phyloP scores from a whole-genome alignment of 2,888 invertebrate species.

The Parascotia fuliginaria region DNA sequence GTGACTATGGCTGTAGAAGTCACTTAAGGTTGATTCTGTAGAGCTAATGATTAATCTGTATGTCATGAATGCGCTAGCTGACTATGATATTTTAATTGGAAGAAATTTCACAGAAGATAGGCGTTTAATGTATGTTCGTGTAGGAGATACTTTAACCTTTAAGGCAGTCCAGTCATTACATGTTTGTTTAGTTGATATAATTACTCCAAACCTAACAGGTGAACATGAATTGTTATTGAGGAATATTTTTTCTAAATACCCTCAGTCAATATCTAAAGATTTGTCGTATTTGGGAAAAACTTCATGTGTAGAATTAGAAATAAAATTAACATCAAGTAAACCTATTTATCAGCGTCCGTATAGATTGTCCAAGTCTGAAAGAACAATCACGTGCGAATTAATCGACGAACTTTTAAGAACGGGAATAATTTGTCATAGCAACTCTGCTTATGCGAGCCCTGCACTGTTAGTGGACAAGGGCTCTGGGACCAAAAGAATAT shows the following conservation, averaged over 20 bases:
- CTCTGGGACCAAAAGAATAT: conserved; percentile 4
- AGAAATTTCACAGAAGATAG: conserved; percentile 4
- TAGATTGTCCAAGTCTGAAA: too few relatives aligned
- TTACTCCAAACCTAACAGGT: neutral
- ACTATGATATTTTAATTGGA: conserved; percentile 3
- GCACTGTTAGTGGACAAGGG: neutral
- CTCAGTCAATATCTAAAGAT: neutral
- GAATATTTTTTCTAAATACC: conserved; percentile 3
- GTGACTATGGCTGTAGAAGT: conserved; percentile 2
- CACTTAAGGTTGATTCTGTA: conserved; percentile 1
- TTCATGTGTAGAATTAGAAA: conserved; percentile 5
- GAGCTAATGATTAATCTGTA: neutral
- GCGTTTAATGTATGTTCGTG: conserved; percentile 1
- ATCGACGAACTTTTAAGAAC: too few relatives aligned
- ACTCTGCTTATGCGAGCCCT: too few relatives aligned
- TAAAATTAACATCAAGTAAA: neutral
- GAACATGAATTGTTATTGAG: neutral
- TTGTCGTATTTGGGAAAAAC: conserved; percentile 2
- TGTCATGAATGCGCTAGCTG: neutral
- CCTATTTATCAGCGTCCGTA: too few relatives aligned
- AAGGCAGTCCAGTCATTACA: neutral
- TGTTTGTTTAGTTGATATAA: neutral
- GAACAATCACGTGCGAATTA: too few relatives aligned
- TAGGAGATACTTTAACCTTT: conserved; percentile 1
- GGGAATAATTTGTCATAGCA: too few relatives aligned